phyloP scores from a whole-genome alignment of 2,113 vertebrate genomes.

The Ariopsis seemanni region DNA sequence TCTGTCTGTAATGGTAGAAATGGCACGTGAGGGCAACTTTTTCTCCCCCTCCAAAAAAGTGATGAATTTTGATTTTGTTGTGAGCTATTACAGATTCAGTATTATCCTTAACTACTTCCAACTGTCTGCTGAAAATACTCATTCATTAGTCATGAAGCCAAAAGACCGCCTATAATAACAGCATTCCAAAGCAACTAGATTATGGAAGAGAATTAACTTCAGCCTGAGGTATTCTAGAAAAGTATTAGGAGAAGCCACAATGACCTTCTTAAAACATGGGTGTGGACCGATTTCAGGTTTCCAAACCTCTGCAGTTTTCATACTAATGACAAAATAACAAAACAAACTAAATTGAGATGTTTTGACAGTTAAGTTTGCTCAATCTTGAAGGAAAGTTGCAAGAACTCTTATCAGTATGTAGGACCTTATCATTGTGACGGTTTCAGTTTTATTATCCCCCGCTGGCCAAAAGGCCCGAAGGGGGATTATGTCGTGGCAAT shows the following conservation, averaged over 20 bases:
- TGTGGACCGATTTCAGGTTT: neutral
- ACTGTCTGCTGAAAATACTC: neutral
- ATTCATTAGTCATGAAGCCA: neutral
- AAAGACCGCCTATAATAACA: conserved; percentile 17
- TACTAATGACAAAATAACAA: neutral
- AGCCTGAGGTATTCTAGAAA: neutral
- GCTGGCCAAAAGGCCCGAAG: too few relatives aligned
- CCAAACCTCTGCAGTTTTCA: neutral
- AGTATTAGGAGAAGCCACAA: neutral
- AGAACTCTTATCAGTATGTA: neutral
- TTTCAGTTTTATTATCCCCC: neutral
- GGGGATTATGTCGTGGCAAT: too few relatives aligned
- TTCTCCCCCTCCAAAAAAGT: neutral
- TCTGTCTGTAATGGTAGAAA: neutral
- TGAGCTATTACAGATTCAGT: neutral
- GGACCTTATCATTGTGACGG: neutral
- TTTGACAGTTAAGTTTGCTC: neutral
- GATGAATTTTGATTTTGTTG: neutral
- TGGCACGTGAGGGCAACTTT: neutral
- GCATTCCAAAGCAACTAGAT: neutral
- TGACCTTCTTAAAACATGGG: neutral
- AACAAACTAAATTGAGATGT: neutral
- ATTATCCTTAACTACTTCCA: neutral
- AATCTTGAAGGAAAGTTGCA: neutral
- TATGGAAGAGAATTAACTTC: neutral